Evolutionary conservation across 2,113 vertebrate genomes (phyloP).

Genomic region (Melanerpes formicivorus): DNA sequence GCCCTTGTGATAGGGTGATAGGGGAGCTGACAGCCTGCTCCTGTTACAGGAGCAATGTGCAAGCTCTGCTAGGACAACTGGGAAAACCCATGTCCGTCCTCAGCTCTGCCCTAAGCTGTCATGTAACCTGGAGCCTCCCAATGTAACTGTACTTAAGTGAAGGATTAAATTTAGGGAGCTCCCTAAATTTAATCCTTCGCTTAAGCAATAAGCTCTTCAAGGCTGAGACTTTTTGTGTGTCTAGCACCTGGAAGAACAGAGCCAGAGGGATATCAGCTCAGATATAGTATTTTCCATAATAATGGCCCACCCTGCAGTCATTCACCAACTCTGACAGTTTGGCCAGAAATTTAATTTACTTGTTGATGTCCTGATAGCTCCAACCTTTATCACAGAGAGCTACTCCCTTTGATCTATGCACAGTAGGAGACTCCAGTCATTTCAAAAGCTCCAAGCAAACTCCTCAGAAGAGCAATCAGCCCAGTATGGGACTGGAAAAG

Average conservation of each 20-base stretch:
- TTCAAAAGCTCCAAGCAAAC: background rate
- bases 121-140: background rate
- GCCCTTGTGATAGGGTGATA: rapidly evolving
- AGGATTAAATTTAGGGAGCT: no score
- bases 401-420: background rate
- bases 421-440: background rate
- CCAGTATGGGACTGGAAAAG: background rate
- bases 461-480: background rate
- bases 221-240: background rate
- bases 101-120: background rate
- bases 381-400: background rate
- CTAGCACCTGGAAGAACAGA: background rate
- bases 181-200: no score
- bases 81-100: background rate
- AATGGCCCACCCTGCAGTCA: background rate
- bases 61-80: background rate
- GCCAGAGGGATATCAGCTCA: background rate
- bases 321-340: background rate
- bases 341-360: background rate
- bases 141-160: no score
- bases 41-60: rapidly evolving
- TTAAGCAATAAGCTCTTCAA: background rate
- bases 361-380: background rate
- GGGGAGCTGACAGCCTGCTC: rapidly evolving
- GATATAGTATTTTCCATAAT: background rate